A percentile compares a stretch with the other conserved stretches of the same genome.
Conservation (phyloP, 2,888 invertebrate species). For the Crioceris asparagi region DNA sequence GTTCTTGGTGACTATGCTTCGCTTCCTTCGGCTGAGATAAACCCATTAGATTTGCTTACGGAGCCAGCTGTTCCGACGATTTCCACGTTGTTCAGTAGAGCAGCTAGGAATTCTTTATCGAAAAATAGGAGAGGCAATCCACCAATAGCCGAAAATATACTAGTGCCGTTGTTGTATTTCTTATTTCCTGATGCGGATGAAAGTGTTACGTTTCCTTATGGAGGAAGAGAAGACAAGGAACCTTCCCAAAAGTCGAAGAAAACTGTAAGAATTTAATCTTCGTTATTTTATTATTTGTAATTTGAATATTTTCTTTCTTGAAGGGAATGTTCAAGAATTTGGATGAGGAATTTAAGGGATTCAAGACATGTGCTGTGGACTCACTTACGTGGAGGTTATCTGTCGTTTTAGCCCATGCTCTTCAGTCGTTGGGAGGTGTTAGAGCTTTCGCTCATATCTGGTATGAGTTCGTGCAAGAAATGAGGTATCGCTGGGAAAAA, state of each 20-base stretch:
- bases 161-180: conserved; percentile 69
- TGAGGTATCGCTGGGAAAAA: conserved; percentile 84
- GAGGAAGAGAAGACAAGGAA: conserved; percentile 37
- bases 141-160: conserved; percentile 63
- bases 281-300: no score
- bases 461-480: conserved; percentile 86
- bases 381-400: conserved; percentile 76
- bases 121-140: conserved; percentile 47
- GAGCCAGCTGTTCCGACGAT: conserved; percentile 63
- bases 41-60: conserved; percentile 60
- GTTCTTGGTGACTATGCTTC: conserved; percentile 44
- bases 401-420: conserved; percentile 59
- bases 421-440: conserved; percentile 64
- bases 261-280: no score
- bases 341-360: conserved; percentile 29
- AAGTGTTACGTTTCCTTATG: conserved; percentile 46
- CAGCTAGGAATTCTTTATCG: conserved; percentile 36
- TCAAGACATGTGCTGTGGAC: conserved; percentile 64
- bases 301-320: no score
- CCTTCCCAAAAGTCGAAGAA: conserved; percentile 7
- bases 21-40: conserved; percentile 29
- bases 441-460: conserved; percentile 77
- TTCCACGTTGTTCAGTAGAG: conserved; percentile 45
- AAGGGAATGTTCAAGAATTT: conserved; percentile 17
- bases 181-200: conserved; percentile 82